Evolutionary conservation across 2,113 vertebrate species (phyloP), one percentile per base, ranked within the genome.

Genomic region (Crotalus tigris): DNA sequence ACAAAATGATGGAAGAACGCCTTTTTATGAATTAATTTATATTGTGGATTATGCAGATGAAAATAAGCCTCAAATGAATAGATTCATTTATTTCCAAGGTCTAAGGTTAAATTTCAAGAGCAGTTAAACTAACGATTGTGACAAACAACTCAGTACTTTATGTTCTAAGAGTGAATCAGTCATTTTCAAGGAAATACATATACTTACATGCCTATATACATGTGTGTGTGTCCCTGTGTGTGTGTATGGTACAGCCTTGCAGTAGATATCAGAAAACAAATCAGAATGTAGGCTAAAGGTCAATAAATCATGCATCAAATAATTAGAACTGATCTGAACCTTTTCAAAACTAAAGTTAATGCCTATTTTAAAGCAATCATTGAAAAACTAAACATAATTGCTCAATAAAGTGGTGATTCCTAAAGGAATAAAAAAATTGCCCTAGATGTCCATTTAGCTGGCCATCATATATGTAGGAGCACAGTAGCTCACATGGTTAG

Each of bases 111-210:
- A 53, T 91, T 93, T 91, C 91, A 90, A 91, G 85, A 93, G 10
- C 89, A 33, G 69, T 91, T 94, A 61, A 92, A 95, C 85, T 13
- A 85, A 15, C 90, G 4, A 0, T 75, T 23, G 6, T 92, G 89
- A 87, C 21, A 94, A 94, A 75, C 12, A 93, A 91, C 46, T 55
- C 64, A 57, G 87, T 81, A 11, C 8, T 54, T 86, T 94, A 2
- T 87, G 93, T 94, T 0, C 13, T 59, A 89, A 58, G 46, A 61
- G 90, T 93, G 4, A 93, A 91, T 9, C 92, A 55, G 44, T 88
- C 86, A 93, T 93, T 95, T 94, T 94, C 55, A 92, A 92, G 10
- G 85, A 46, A 90, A 88, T 61, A 26, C 24, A 58, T 5, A 87
- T 44, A 26, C 33, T 64, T 94, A 33, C 44, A 91, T 33, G 29